phyloP scores from a whole-genome alignment of 2,797 vertebrate species.

The Protonibea diacanthus region DNA sequence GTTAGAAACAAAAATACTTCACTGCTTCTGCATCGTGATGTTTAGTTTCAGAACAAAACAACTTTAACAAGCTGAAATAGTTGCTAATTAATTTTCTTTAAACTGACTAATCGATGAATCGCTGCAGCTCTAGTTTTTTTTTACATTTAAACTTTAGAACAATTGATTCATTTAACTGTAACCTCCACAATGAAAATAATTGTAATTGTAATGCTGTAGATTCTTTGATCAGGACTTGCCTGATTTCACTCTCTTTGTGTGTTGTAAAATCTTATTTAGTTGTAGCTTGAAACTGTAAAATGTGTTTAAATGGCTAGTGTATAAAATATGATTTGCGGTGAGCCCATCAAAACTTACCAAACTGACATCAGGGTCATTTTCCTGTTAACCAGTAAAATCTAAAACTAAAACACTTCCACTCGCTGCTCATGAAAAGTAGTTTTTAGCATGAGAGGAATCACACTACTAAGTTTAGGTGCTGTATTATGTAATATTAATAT shows the following conservation, averaged over 20 bases:
- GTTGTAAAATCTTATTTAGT: too few species aligned
- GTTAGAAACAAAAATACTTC: not conserved
- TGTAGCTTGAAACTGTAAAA: too few species aligned
- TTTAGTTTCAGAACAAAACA: not conserved
- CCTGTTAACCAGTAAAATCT: not conserved
- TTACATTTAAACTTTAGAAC: not conserved
- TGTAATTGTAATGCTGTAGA: not conserved
- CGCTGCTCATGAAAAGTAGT: not conserved
- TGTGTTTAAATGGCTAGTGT: too few species aligned
- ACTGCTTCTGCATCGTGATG: not conserved
- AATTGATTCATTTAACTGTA: not conserved
- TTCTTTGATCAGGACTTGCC: not conserved
- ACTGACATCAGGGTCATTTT: too few species aligned
- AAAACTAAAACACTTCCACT: not conserved
- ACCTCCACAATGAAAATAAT: not conserved
- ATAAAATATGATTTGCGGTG: too few species aligned
- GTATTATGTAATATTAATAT: constrained; percentile 9
- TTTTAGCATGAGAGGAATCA: constrained; percentile 4
- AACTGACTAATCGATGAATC: not conserved
- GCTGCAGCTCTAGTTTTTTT: not conserved
- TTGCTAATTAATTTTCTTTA: not conserved
- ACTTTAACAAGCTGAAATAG: not conserved
- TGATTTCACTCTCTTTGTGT: not conserved
- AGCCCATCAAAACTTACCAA: too few species aligned
- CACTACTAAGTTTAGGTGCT: not conserved